Evolutionary conservation across 2,888 invertebrate species (phyloP), one percentile per base, ranked within the genome.

Genomic region (Eupithecia exiguata): DNA sequence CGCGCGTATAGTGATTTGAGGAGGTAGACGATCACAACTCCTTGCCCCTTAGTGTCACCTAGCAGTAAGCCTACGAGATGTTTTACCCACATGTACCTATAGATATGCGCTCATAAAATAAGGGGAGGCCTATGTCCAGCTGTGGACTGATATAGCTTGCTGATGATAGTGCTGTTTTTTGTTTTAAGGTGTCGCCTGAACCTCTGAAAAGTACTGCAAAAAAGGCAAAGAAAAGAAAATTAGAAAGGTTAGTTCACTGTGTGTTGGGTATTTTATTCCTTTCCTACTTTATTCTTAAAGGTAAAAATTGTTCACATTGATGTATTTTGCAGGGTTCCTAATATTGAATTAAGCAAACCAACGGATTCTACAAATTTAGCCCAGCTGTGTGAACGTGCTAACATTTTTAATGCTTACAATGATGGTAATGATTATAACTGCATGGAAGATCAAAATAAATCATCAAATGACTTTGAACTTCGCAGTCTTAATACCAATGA

Each of bases 181-280:
- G 16, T n/a, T 65, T 38, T n/a, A 5, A 36, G 63, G 35, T 38
- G 12, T 65, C 38, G 12, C 12, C 63, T 36, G 63, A 65, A 21
- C 38, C 63, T 5, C 9, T 35, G 9, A 18, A 35, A 18, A 35
- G 35, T 62, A 7, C 18, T 35, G 10, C 3, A 4, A 36, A 38
- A 21, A 10, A 38, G n/a, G 63, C 63, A n/a, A 65, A 65, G 38
- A 65, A 65, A 38, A 65, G 63, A 65, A 65, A 65, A 65, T 65
- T 38, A 38, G 63, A 38, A n/a, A 65, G n/a, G 63, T 65, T 14
- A 36, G 36, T 65, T 36, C 62, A 53, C 7, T 21, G 21, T 53
- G 49, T 21, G 21, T 62, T 62, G n/a, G 9, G 4, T 36, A 12
- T 18, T 62, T 35, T 35, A 35, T 62, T 62, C 0, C 1, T 61